Conservation (phyloP, 2,888 invertebrate species). For the Penaeus monodon region DNA sequence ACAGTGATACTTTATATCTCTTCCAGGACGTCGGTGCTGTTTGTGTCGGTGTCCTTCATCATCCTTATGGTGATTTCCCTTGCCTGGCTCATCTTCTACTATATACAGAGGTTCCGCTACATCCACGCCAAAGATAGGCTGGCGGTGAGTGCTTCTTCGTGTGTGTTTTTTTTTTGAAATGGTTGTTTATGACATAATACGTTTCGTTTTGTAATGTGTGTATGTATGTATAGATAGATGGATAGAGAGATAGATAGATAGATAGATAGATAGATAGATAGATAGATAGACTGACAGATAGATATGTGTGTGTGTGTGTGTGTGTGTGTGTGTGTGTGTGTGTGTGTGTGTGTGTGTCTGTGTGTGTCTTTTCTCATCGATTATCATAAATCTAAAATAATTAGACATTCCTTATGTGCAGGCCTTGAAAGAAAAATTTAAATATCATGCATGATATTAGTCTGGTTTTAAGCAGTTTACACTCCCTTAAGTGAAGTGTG, state of each 20-base stretch:
- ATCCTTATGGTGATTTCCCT: constrained; percentile 94
- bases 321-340: not conserved
- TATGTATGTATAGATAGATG: too few species aligned
- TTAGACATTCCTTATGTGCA: too few species aligned
- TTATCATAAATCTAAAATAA: too few species aligned
- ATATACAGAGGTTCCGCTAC: constrained; percentile 93
- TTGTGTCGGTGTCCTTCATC: constrained; percentile 95
- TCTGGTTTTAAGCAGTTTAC: too few species aligned
- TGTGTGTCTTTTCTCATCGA: too few species aligned
- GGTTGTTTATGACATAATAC: not conserved
- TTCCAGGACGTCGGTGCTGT: constrained; percentile 85
- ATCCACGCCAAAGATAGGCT: constrained; percentile 94
- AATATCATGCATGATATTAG: too few species aligned
- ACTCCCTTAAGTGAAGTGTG: too few species aligned
- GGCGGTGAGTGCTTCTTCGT: constrained; percentile 68
- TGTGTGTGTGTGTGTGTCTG: not conserved
- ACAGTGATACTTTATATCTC: not conserved
- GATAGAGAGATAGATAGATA: too few species aligned
- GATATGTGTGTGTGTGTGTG: not conserved
- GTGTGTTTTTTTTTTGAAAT: constrained; percentile 17
- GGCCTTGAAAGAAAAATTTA: too few species aligned
- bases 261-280: too few species aligned
- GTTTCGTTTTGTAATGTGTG: not conserved
- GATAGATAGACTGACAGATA: too few species aligned
- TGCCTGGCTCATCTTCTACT: constrained; percentile 96